Evolutionary conservation across 2,888 invertebrate genomes (phyloP).

Genomic region (Thera britannica): DNA sequence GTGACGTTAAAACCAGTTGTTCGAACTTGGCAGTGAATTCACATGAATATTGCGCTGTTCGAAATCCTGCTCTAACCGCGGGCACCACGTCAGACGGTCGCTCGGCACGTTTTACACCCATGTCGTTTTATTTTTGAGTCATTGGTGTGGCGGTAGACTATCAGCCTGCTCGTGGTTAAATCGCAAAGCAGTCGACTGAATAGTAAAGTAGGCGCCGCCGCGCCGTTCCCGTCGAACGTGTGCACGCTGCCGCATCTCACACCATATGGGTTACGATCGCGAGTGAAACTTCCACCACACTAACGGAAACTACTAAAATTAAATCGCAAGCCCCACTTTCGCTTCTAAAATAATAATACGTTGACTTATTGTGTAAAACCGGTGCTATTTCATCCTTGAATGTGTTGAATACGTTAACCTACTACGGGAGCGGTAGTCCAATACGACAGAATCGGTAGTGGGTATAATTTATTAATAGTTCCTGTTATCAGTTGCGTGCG

Average conservation of each 20-base stretch:
- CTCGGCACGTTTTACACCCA: conserved; percentile 42
- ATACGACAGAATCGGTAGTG: conserved; percentile 45
- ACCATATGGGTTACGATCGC: conserved; percentile 60
- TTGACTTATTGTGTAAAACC: conserved; percentile 8
- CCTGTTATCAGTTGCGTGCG: conserved; percentile 63
- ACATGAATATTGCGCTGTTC: conserved; percentile 15
- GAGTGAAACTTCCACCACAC: conserved; percentile 42
- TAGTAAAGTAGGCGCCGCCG: conserved; percentile 69
- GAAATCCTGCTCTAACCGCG: conserved; percentile 45
- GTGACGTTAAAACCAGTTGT: conserved; percentile 71
- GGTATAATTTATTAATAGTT: conserved; percentile 50
- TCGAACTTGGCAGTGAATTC: conserved; percentile 80
- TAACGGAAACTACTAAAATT: conserved; percentile 25
- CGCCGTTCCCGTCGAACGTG: conserved; percentile 62
- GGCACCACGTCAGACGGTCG: conserved; percentile 43
- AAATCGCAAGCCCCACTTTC: conserved; percentile 2
- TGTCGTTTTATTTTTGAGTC: conserved; percentile 59
- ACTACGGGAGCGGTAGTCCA: conserved; percentile 43
- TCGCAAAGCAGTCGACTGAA: conserved; percentile 67
- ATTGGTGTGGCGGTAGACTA: conserved; percentile 63
- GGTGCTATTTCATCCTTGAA: conserved; percentile 22
- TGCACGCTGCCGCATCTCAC: conserved; percentile 42
- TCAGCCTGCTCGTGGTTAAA: conserved; percentile 62
- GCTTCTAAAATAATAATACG: conserved; percentile 13
- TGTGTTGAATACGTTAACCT: conserved; percentile 71